phyloP scores from a whole-genome alignment of 2,797 vertebrate genomes.

The Spheniscus humboldti region DNA sequence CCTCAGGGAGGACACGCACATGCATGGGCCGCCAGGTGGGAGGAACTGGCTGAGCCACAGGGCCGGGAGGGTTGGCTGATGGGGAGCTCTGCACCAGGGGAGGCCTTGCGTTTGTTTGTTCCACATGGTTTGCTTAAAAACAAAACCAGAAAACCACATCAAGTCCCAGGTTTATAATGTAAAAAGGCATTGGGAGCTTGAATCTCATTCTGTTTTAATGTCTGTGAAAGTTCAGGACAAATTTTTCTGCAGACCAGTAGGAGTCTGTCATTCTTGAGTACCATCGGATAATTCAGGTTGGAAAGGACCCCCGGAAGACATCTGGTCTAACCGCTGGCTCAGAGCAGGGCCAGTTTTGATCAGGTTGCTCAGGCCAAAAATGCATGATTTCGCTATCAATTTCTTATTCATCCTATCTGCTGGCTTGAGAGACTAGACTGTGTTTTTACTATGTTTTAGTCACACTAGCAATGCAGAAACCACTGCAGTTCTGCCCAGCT shows the following conservation, averaged over 20 bases:
- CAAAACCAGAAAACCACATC: background rate
- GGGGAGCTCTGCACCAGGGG: background rate
- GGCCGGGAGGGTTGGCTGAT: background rate
- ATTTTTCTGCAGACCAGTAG: background rate
- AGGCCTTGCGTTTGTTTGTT: background rate
- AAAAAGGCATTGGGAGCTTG: background rate
- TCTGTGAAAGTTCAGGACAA: background rate
- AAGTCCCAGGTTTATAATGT: background rate
- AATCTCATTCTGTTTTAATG: background rate
- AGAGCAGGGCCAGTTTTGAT: background rate
- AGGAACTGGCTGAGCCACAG: background rate
- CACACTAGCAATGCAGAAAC: background rate
- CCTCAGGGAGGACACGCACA: background rate
- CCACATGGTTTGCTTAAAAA: background rate
- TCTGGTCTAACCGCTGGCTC: accelerated
- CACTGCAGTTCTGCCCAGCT: background rate
- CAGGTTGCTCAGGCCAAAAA: background rate
- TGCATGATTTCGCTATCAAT: background rate
- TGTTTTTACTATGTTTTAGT: background rate
- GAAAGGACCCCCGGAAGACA: background rate
- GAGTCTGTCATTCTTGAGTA: background rate
- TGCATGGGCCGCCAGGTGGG: accelerated
- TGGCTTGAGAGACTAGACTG: background rate
- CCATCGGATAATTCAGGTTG: background rate
- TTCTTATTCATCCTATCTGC: background rate